These are phyloP conservation scores for Anguilla megastoma DNA, from an alignment of 2,797 vertebrate genomes.

Conservation along the genomic window DNA sequence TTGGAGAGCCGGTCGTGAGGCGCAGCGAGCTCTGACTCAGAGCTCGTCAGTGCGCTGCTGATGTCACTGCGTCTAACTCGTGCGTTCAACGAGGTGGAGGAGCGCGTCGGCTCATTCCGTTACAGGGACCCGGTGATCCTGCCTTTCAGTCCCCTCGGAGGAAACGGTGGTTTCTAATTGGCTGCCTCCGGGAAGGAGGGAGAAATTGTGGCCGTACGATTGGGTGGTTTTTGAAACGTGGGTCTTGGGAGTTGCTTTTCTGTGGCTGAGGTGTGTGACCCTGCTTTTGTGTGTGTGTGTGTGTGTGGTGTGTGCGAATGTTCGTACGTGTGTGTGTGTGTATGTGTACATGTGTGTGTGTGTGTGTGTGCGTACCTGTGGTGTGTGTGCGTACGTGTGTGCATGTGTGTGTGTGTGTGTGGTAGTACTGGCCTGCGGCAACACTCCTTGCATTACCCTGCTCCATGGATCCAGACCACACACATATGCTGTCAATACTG, in stretches of 20 bases:
- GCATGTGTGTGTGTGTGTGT: neutral
- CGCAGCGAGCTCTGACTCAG: neutral
- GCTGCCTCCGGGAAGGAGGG: neutral
- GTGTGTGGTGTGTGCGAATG: neutral
- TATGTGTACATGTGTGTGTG: neutral
- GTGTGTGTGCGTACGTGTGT: neutral
- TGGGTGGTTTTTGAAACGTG: neutral
- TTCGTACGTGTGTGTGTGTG: neutral
- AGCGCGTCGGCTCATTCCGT: neutral
- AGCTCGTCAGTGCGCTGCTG: neutral
- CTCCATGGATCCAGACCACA: neutral
- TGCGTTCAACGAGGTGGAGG: neutral
- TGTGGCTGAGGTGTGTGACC: neutral
- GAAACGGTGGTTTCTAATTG: neutral
- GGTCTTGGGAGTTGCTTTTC: neutral
- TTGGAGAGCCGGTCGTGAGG: neutral
- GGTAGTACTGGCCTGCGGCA: neutral
- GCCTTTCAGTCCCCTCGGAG: neutral
- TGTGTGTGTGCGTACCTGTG: neutral
- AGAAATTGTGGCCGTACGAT: neutral
- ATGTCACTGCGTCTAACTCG: neutral
- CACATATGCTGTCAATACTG: neutral
- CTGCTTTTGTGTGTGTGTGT: neutral
- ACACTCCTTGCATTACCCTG: neutral
- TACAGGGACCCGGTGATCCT: neutral